These are phyloP conservation scores for Diadumene lineata DNA, from an alignment of 92 coral and sea anemone genomes.

Conservation along the genomic window DNA sequence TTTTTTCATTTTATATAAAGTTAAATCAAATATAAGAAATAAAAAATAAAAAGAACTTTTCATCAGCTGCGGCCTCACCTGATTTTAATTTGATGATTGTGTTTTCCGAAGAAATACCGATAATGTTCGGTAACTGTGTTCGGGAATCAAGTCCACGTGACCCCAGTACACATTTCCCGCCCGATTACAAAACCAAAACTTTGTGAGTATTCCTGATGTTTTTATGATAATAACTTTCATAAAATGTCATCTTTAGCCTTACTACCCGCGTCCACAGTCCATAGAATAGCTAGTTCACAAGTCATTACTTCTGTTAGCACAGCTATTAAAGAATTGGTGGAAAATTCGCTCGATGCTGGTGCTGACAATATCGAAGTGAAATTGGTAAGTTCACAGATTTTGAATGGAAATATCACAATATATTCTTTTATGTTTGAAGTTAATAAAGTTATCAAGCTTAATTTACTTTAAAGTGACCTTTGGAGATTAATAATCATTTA, in stretches of 20 bases:
- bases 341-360: constrained; percentile 94
- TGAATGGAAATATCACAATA: too few species aligned
- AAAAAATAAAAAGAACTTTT: too few species aligned
- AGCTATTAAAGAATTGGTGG: constrained; percentile 88
- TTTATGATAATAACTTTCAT: background rate
- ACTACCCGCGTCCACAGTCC: constrained; percentile 76
- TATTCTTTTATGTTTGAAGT: background rate
- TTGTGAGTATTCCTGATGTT: background rate
- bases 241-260: constrained; percentile 52
- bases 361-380: constrained; percentile 83
- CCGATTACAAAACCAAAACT: constrained; percentile 12
- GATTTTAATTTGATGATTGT: too few species aligned
- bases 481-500: too few species aligned
- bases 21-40: too few species aligned
- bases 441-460: too few species aligned
- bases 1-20: too few species aligned
- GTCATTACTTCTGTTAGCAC: constrained; percentile 83
- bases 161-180: constrained; percentile 35
- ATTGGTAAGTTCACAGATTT: constrained; percentile 88
- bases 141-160: constrained; percentile 24
- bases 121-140: constrained; percentile 17
- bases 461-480: too few species aligned
- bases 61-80: too few species aligned
- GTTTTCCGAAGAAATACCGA: constrained; percentile 12
- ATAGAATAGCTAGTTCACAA: constrained; percentile 91